phyloP scores from a whole-genome alignment of 1,140 invertebrate species.

The Zaprionus africanus region DNA sequence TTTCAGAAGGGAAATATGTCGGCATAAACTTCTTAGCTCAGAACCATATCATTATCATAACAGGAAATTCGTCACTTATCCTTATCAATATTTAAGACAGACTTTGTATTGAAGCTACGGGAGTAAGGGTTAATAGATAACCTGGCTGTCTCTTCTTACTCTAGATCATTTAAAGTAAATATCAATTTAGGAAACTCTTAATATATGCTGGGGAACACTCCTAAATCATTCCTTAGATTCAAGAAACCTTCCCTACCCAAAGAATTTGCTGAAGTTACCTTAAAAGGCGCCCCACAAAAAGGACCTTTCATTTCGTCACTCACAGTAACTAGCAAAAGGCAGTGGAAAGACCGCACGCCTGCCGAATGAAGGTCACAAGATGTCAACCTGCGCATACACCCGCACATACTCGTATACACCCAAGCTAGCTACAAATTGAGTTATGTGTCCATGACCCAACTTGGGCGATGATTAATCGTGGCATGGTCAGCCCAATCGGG shows the following conservation, averaged over 20 bases:
- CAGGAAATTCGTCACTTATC: too few species aligned
- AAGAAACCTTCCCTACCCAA: not conserved
- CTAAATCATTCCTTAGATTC: not conserved
- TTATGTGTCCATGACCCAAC: slow-evolving; percentile 18
- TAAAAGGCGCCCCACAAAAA: not conserved
- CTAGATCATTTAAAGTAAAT: too few species aligned
- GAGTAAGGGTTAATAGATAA: too few species aligned
- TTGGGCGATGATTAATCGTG: slow-evolving; percentile 43
- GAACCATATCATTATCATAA: too few species aligned
- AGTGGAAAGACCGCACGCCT: not conserved
- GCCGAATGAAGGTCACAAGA: not conserved
- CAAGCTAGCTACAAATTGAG: slow-evolving; percentile 40
- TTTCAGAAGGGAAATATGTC: too few species aligned
- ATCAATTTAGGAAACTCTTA: too few species aligned
- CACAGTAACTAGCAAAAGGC: not conserved
- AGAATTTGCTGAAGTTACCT: not conserved
- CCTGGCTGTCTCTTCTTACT: too few species aligned
- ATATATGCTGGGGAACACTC: too few species aligned
- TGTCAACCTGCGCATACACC: not conserved
- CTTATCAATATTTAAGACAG: too few species aligned
- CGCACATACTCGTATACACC: not conserved
- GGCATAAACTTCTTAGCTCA: too few species aligned
- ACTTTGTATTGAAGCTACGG: too few species aligned
- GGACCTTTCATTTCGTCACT: not conserved
- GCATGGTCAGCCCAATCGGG: slow-evolving; percentile 35